Evolutionary conservation across 2,797 vertebrate species (phyloP), one percentile per base, ranked within the genome.

Genomic region (Anableps anableps): DNA sequence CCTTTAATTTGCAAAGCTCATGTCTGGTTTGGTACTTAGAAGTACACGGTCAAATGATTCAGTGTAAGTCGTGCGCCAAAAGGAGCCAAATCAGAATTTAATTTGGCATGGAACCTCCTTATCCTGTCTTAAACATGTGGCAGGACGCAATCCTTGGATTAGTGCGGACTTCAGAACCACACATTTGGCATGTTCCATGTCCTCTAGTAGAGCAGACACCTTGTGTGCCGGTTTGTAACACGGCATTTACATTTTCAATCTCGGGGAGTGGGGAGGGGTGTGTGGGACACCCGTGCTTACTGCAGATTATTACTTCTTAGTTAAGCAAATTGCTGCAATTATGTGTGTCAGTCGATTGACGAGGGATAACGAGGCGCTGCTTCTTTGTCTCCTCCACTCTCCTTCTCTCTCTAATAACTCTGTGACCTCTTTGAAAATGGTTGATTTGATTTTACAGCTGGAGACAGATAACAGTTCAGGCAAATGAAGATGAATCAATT

Each of bases 111-210:
- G 76, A 88, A 89, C 91, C 68, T 93, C 90, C 90, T 94, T 88
- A 94, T 95, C 90, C 91, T 80, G 84, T 87, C 87, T 89, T 88
- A 91, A 94, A 94, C 94, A 95, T 95, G 93, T 91, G 93, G 88
- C 78, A 77, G 85, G 92, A 89, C 88, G 89, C 94, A 94, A 95
- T 95, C 94, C 92, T 83, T 90, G 95, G 95, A 96, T 96, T 96
- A 95, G 82, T 72, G 11, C 76, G 82, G 93, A 94, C 89, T 94
- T 94, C 89, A 92, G 83, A 92, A 89, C 84, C 84, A 70, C 83
- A 87, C 74, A 91, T 91, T 94, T 93, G 91, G 90, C 92, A 86
- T 84, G 88, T 90, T 90, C 85, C 88, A 80, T 23, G 5, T 75
- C 86, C 76, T 86, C 83, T 92, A 90, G 88, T 91, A 84, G 75